phyloP scores from a whole-genome alignment of 2,888 invertebrate species.

The Callyntrura guangdongensis region DNA sequence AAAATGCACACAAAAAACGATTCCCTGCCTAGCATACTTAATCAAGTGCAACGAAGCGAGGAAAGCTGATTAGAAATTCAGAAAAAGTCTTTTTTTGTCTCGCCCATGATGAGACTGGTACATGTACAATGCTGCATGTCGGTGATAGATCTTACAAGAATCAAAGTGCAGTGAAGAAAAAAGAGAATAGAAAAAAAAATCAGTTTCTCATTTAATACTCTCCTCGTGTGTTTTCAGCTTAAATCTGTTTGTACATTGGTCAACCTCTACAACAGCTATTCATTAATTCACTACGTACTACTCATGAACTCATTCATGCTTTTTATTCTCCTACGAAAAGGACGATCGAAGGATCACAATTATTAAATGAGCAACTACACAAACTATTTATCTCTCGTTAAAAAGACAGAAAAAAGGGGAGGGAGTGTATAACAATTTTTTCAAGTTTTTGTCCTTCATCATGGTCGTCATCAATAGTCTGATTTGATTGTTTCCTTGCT shows the following conservation, averaged over 20 bases:
- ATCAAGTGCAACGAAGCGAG: slow-evolving; percentile 71
- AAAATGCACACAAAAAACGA: slow-evolving; percentile 44
- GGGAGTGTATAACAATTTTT: slow-evolving; percentile 50
- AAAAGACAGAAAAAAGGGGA: slow-evolving; percentile 29
- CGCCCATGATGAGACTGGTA: slow-evolving; percentile 54
- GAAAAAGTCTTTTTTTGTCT: slow-evolving; percentile 68
- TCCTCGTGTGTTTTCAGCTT: not conserved
- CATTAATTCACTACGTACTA: slow-evolving; percentile 30
- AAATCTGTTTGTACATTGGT: not conserved
- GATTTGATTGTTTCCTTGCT: slow-evolving; percentile 42
- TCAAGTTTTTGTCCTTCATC: slow-evolving; percentile 18
- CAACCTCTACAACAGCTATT: slow-evolving; percentile 44
- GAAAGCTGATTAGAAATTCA: slow-evolving; percentile 76
- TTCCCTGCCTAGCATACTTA: slow-evolving; percentile 73
- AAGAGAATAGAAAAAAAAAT: slow-evolving; percentile 44
- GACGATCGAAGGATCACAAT: slow-evolving; percentile 13
- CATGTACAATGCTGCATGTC: slow-evolving; percentile 26
- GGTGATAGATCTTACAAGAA: slow-evolving; percentile 64
- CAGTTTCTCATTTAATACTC: slow-evolving; percentile 12
- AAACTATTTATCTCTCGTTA: slow-evolving; percentile 72
- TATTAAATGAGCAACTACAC: slow-evolving; percentile 16
- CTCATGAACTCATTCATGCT: slow-evolving; percentile 54
- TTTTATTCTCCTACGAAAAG: not conserved
- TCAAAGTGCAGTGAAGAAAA: slow-evolving; percentile 39
- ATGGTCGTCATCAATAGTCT: not conserved